A percentile compares a stretch with the other conserved stretches of the same genome.
Evolutionary conservation across 2,888 invertebrate genomes (phyloP).

Genomic region (Cybosia mesomella): DNA sequence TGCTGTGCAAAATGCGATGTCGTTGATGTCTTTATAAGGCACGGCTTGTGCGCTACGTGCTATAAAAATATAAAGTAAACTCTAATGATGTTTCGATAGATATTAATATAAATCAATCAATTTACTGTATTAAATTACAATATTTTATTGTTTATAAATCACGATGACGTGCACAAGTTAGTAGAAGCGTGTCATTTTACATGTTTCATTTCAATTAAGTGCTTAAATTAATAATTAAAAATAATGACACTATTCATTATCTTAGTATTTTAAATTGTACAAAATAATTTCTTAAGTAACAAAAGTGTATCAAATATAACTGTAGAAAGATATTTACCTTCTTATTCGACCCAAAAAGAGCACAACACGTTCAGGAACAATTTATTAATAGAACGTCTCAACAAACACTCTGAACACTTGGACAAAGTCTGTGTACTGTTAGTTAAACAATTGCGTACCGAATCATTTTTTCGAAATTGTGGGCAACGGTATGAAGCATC

Average conservation of each 20-base stretch:
- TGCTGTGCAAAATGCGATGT: conserved; percentile 16
- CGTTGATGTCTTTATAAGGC: conserved; percentile 67
- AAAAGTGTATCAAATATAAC: conserved; percentile 61
- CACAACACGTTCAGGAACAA: conserved; percentile 54
- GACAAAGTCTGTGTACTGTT: conserved; percentile 50
- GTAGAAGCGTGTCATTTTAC: neutral
- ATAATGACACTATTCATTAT: neutral
- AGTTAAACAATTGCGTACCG: conserved; percentile 52
- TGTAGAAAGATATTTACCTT: conserved; percentile 71
- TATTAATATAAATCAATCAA: conserved; percentile 3
- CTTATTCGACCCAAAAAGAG: conserved; percentile 65
- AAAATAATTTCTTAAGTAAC: conserved; percentile 7
- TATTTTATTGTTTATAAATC: conserved; percentile 26
- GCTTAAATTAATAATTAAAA: neutral
- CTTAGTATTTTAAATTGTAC: neutral
- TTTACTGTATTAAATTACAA: neutral
- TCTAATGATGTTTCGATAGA: conserved; percentile 16
- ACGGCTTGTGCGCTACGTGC: conserved; percentile 33
- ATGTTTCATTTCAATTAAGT: neutral
- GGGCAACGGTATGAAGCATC: conserved; percentile 58
- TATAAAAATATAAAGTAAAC: conserved; percentile 15
- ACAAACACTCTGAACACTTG: conserved; percentile 70
- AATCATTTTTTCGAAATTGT: conserved; percentile 60
- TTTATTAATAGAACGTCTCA: conserved; percentile 57
- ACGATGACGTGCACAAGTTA: neutral